Percentiles rank a stretch among this genome's conserved stretches.
phyloP scores from a whole-genome alignment of 2,797 vertebrate genomes.

The Sphenodon punctatus region DNA sequence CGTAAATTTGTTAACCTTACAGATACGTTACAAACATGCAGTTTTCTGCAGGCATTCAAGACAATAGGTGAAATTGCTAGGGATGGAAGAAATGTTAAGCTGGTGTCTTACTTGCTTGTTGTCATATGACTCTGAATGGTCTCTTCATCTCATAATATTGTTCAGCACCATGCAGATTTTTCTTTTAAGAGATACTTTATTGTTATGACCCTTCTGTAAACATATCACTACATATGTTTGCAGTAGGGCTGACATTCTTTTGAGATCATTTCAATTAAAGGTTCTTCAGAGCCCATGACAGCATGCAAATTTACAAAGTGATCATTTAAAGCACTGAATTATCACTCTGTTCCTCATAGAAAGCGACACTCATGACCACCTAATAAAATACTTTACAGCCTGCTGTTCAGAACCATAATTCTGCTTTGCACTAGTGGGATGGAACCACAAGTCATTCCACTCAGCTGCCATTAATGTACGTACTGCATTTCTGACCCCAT shows the following conservation, averaged over 20 bases:
- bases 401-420: constrained; percentile 42
- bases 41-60: no score
- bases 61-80: no score
- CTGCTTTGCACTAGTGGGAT: constrained; percentile 32
- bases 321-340: constrained; percentile 41
- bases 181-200: background rate
- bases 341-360: constrained; percentile 19
- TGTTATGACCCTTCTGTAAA: background rate
- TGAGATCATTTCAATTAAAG: background rate
- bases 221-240: background rate
- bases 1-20: background rate
- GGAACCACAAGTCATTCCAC: constrained; percentile 33
- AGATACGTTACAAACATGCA: no score
- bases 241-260: background rate
- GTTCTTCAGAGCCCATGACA: constrained; percentile 4
- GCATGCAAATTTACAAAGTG: constrained; percentile 29
- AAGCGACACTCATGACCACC: constrained; percentile 35
- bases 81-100: no score
- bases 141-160: background rate
- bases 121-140: background rate
- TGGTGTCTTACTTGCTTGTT: background rate
- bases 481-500: constrained; percentile 19
- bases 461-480: constrained; percentile 1
- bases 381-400: constrained; percentile 53
- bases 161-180: background rate